Base-by-base conservation (phyloP, 2,888 invertebrate species). In the Brachyptera putata region DNA sequence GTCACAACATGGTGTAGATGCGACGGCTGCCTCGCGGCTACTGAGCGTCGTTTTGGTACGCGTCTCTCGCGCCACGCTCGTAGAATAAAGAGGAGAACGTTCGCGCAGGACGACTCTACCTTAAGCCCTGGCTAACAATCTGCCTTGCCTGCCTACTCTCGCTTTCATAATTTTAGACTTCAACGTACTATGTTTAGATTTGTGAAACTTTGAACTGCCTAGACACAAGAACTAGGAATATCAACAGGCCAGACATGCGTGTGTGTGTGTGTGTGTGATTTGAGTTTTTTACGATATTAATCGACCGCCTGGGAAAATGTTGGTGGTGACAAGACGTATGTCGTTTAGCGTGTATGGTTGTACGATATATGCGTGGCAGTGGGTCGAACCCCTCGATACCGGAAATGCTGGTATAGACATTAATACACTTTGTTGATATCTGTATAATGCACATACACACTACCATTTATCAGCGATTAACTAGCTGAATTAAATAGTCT, bases 1-100 rank as follows among this genome's bases (percentile, higher is more conserved):
- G 59, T 59, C 59, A 59, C 59, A 59, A 59, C 59, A 59, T 59
- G 43, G 14, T 59, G 46, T 46, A 25, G 2, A 11, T 46, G 39
- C 55, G 48, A 25, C 49, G 30, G 50, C 50, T 58, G 43, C 39
- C 50, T 30, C 7, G 30, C 39, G 55, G 59, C 55, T 34, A 59
- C 59, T 59, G 55, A 24, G 49, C 49, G 39, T 30, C 58, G 49
- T 14, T 36, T 46, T 36, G 41, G 16, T 16, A 25, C 11, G 41
- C 56, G 3, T 25, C 34, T 9, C 55, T 30, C 36, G 46, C 34
- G 57, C 26, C 41, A 25, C 43, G 26, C 56, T 26, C 30, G 34
- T 24, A 22, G 34, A 55, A 49, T 46, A 46, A 24, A 21, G 57
- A 18, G 57, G 34, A 13, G 39, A 30, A 55, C 37, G 26, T 4